phyloP scores from a whole-genome alignment of 2,113 vertebrate species.

The Centropristis striata region DNA sequence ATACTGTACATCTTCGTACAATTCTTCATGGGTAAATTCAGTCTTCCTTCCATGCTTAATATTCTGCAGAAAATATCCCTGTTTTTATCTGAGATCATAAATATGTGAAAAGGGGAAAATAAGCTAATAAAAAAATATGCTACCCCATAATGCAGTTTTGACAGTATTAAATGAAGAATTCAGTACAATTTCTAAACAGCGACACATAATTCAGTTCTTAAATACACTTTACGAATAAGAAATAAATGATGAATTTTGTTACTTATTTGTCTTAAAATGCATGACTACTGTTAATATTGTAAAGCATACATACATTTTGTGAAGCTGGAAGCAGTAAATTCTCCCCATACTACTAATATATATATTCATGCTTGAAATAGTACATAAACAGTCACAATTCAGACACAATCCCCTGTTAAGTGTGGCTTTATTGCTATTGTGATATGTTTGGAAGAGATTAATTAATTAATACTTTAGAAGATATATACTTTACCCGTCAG shows the following conservation, averaged over 20 bases:
- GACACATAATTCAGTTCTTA: not conserved
- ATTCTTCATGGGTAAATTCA: not conserved
- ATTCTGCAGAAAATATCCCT: too few relatives aligned
- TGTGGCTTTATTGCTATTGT: too few relatives aligned
- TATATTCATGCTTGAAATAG: not conserved
- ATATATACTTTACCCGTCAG: too few relatives aligned
- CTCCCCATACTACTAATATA: not conserved
- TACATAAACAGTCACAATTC: not conserved
- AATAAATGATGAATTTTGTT: too few relatives aligned
- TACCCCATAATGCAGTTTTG: conserved; percentile 58
- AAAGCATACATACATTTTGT: not conserved
- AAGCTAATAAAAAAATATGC: not conserved
- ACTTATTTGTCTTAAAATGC: not conserved
- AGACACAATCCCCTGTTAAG: too few relatives aligned
- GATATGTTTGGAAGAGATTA: too few relatives aligned
- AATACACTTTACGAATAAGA: not conserved
- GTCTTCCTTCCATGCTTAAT: too few relatives aligned
- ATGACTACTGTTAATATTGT: not conserved
- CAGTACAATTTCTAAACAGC: not conserved
- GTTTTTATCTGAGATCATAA: too few relatives aligned
- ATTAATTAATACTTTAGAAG: too few relatives aligned
- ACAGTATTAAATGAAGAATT: conserved; percentile 5
- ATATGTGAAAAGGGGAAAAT: not conserved
- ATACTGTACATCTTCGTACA: not conserved
- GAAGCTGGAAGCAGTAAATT: not conserved